phyloP scores from a whole-genome alignment of 2,797 vertebrate species.

The Hippopotamyrus pictus region DNA sequence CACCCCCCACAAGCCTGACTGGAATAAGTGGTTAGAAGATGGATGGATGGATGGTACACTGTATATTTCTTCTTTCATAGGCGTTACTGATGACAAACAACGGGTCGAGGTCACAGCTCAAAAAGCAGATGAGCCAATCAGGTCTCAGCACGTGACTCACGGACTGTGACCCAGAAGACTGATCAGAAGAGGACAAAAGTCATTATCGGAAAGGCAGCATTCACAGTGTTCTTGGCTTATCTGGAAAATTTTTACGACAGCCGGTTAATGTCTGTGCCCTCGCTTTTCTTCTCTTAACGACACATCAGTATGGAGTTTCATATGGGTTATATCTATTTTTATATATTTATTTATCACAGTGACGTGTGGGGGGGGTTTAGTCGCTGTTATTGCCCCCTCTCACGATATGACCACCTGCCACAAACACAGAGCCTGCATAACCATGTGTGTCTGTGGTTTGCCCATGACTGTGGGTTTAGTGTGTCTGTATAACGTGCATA shows the following conservation, averaged over 20 bases:
- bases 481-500: background rate
- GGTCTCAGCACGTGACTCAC: background rate
- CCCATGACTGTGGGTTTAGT: background rate
- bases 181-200: background rate
- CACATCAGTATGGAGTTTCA: background rate
- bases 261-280: background rate
- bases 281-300: background rate
- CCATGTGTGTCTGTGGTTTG: background rate
- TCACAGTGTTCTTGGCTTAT: background rate
- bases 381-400: background rate
- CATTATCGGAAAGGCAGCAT: background rate
- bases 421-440: background rate
- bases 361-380: background rate
- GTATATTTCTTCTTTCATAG: background rate
- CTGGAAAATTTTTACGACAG: background rate
- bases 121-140: background rate
- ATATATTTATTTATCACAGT: background rate
- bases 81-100: background rate
- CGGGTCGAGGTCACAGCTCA: background rate
- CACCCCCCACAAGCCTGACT: background rate
- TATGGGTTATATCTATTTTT: background rate
- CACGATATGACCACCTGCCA: background rate
- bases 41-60: background rate
- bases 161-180: background rate
- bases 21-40: background rate